Conservation (phyloP, 2,888 invertebrate genomes). For the Charanyca ferruginea region DNA sequence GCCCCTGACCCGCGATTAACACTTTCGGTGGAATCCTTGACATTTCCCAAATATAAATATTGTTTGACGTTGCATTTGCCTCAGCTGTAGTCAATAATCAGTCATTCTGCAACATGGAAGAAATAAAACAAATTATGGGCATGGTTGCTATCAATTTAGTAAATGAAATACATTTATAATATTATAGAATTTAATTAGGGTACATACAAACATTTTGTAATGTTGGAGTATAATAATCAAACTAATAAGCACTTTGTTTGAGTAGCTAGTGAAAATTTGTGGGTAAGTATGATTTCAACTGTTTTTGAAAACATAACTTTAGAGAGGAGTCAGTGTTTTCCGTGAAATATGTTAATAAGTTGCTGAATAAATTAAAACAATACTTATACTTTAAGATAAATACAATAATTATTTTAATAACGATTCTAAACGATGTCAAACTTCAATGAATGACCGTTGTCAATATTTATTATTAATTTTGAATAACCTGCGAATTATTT, state of each 20-base stretch:
- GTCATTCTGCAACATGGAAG: constrained; percentile 51
- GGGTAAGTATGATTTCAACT: constrained; percentile 79
- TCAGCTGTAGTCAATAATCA: constrained; percentile 33
- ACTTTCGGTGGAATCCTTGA: constrained; percentile 26
- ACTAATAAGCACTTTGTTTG: constrained; percentile 89
- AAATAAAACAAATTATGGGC: constrained; percentile 56
- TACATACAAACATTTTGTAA: constrained; percentile 91
- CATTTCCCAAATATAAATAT: constrained; percentile 23
- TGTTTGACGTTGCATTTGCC: constrained; percentile 43
- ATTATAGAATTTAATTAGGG: constrained; percentile 91
- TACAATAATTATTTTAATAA: constrained; percentile 60
- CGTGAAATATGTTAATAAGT: constrained; percentile 60
- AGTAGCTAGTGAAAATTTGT: constrained; percentile 86
- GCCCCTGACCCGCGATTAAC: constrained; percentile 14
- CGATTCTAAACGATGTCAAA: constrained; percentile 49
- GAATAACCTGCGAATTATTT: constrained; percentile 54
- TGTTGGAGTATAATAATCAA: constrained; percentile 89
- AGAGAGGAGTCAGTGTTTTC: constrained; percentile 81
- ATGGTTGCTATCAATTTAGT: constrained; percentile 54
- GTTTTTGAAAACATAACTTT: constrained; percentile 76
- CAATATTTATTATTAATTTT: constrained; percentile 55
- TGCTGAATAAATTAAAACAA: constrained; percentile 65
- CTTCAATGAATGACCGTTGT: constrained; percentile 39
- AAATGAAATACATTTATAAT: constrained; percentile 75
- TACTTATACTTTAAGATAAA: constrained; percentile 67